phyloP scores from a whole-genome alignment of 1,140 invertebrate genomes.

The Bemisia tabaci region DNA sequence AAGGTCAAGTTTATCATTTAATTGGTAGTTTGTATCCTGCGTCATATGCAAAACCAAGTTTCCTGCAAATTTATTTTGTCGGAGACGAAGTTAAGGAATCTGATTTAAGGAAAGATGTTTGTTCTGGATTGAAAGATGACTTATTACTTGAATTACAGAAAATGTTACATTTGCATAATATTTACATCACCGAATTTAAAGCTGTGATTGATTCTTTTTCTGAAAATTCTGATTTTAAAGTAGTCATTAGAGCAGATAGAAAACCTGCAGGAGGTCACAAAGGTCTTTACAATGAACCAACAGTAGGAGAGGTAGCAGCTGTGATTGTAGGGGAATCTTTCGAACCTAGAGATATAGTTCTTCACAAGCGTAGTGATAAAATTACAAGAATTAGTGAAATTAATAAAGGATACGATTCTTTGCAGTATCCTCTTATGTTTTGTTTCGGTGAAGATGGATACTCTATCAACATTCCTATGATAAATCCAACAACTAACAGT shows the following conservation, averaged over 20 bases:
- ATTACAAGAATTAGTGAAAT: conserved; percentile 30
- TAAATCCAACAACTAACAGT: conserved; percentile 3
- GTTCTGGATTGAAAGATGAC: conserved; percentile 1
- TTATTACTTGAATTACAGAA: conserved; percentile 18
- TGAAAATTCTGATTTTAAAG: conserved; percentile 9
- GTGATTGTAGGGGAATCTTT: conserved; percentile 31
- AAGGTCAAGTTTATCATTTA: conserved; percentile 35
- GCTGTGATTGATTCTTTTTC: conserved; percentile 19
- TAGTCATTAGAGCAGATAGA: conserved; percentile 24
- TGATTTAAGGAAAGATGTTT: conserved; percentile 7
- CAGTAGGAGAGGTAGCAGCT: conserved; percentile 32
- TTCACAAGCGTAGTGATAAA: conserved; percentile 26
- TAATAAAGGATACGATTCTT: conserved; percentile 33
- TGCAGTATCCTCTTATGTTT: conserved; percentile 37
- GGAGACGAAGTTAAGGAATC: conserved; percentile 19
- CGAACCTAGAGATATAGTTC: conserved; percentile 30
- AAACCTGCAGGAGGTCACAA: conserved; percentile 28
- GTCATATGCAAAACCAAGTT: conserved; percentile 24
- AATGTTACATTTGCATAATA: conserved; percentile 21
- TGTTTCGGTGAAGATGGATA: conserved; percentile 30
- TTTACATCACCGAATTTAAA: conserved; percentile 24
- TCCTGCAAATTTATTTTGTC: conserved; percentile 32
- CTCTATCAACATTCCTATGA: conserved; percentile 7
- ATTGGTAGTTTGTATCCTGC: conserved; percentile 28
- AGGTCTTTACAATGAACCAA: conserved; percentile 32